Base-by-base conservation (phyloP, 2,797 vertebrate genomes). In the Morelia viridis region DNA sequence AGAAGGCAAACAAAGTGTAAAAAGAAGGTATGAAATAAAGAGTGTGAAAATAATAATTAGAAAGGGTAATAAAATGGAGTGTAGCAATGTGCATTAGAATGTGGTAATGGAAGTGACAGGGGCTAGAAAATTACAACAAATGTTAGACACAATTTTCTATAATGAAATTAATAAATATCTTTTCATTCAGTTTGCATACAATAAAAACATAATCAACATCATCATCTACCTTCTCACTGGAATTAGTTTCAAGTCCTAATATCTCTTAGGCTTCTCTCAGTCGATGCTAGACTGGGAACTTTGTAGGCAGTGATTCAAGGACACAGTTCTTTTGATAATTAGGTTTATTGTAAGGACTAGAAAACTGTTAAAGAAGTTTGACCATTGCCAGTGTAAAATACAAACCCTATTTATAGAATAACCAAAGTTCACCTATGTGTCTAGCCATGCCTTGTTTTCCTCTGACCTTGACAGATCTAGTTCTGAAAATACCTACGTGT, bases 21-120 rank as follows among this genome's bases (percentile, higher is more conserved):
- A 76, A 95, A 94, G 62, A 7, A 92, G 58, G 57, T 89, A 93
- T 94, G 91, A 93, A 92, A 89, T 90, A 88, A 46, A 88, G 24
- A 53, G 89, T 94, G 56, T 93, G 87, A 96, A 94, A 92, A 94
- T 95, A 95, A 9, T 89, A 93, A 94, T 95, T 95, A 92, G 64
- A 92, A 86, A 94, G 0, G 12, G 24, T 93, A 95, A 92, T 92
- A 86, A 89, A 92, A 87, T 84, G 64, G 8, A 89, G 80, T 0
- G 13, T 62, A 90, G 94, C 92, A 92, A 31, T 93, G 35, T 50
- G 50, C 83, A 62, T 41, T 88, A 53, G 93, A 76, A 65, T n/a
- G 64, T 91, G 86, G 91, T n/a, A 95, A 91, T 71, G 93, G 22
- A 94, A 94, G 93, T 89, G 1, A 90, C 26, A 90, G 0, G 3